These are phyloP conservation scores for Scaptomyza cyrtandrae DNA, from an alignment of 2,888 invertebrate genomes.

Conservation along the genomic window DNA sequence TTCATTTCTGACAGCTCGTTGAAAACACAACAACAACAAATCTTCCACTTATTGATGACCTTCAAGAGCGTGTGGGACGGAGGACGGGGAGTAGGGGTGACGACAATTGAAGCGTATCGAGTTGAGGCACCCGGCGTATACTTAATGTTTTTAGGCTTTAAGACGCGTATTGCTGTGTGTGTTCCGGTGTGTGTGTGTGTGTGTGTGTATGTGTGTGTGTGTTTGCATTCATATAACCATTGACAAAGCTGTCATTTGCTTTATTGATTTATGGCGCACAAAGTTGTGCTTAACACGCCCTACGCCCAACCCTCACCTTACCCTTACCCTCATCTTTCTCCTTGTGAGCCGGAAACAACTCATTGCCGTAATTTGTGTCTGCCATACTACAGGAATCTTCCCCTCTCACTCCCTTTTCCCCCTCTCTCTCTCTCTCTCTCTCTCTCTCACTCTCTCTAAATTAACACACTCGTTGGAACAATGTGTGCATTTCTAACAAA, in stretches of 20 bases:
- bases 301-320: not conserved
- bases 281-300: conserved; percentile 14
- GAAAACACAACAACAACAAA: conserved; percentile 17
- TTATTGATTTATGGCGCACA: conserved; percentile 72
- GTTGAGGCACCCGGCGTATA: conserved; percentile 56
- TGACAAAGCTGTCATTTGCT: conserved; percentile 74
- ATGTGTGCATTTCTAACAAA: conserved; percentile 52
- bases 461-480: conserved; percentile 22
- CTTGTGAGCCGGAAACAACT: conserved; percentile 36
- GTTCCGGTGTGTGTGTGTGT: conserved; percentile 27
- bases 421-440: conserved; percentile 28
- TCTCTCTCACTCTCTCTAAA: conserved; percentile 5
- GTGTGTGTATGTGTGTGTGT: conserved; percentile 17
- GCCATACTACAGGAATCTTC: conserved; percentile 13
- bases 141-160: conserved; percentile 42
- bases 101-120: conserved; percentile 55
- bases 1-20: conserved; percentile 55
- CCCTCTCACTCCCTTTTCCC: not conserved
- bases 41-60: conserved; percentile 75
- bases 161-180: conserved; percentile 33
- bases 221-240: conserved; percentile 68
- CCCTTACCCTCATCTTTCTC: not conserved
- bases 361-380: conserved; percentile 68
- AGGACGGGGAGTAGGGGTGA: not conserved
- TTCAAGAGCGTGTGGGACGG: conserved; percentile 28